Evolutionary conservation across 2,113 vertebrate species (phyloP), one percentile per base, ranked within the genome.

Genomic region (Neogobius melanostomus): DNA sequence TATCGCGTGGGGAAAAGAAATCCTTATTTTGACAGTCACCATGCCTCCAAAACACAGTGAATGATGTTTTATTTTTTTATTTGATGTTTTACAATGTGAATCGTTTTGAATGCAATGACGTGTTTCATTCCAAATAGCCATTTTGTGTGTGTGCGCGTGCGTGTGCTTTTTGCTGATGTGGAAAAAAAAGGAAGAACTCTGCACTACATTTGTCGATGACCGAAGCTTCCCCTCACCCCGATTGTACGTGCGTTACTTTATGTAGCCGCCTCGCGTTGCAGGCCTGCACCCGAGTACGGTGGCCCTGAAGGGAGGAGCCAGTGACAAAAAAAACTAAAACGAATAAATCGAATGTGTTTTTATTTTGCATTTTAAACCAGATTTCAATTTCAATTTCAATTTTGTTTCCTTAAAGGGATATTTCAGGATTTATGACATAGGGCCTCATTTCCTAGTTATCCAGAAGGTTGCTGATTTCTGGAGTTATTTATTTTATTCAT

Each of bases 11-110:
- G 28, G 28, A 4, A 36, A 36, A 36, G 28, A 84, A 79, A 69
- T 82, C 68, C 81, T 85, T 82, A 17, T 79, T 61, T 64, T 54
- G 68, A 87, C 83, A 80, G 79, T 90, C 80, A 76, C 79, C 81
- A 81, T 71, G 80, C 71, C 81, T 85, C 80, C 75, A 17, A 36
- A 64, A 75, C 81, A 72, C 79, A 83, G 83, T 83, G 70, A 78
- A 79, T 79, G 82, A 68, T 50, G 82, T 79, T 1, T 77, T 80
- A 72, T 82, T 79, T 84, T 76, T 83, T 68, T 65, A 82, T 88
- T 84, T 84, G 74, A 47, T 79, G 79, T 21, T 21, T 90, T 83
- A 83, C 87, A 92, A 93, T 92, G 91, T 93, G 90, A 92, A 92
- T 74, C 80, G 80, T 69, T 42, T 75, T 53, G 69, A 83, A 86